phyloP scores from a whole-genome alignment of 2,797 vertebrate species.

The Chlorospingus semifuscus region DNA sequence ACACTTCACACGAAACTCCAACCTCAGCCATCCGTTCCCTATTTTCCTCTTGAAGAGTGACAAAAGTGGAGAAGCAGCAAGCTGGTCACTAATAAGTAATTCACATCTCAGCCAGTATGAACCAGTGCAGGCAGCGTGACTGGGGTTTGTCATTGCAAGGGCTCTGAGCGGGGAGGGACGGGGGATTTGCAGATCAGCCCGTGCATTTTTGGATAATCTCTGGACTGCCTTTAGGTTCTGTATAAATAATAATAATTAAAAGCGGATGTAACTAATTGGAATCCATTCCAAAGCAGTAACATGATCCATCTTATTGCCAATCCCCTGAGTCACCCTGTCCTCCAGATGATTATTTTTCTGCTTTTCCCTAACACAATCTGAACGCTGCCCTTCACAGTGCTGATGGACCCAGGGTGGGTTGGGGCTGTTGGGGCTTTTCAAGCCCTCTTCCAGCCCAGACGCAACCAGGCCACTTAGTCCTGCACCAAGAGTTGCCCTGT shows the following conservation, averaged over 20 bases:
- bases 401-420: accelerated
- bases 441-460: neutral
- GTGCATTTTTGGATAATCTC: neutral
- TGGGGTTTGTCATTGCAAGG: neutral
- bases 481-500: neutral
- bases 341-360: conserved; percentile 2
- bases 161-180: accelerated
- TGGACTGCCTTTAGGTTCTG: conserved; percentile 14
- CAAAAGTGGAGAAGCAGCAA: neutral
- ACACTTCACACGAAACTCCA: neutral
- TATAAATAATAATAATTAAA: conserved; percentile 36
- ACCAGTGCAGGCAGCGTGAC: neutral
- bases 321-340: neutral
- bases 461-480: neutral
- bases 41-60: neutral
- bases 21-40: neutral
- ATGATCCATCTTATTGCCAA: conserved; percentile 13
- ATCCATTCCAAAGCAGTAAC: neutral
- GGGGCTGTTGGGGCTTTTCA: neutral
- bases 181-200: neutral
- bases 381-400: neutral
- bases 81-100: neutral
- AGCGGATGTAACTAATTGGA: conserved; percentile 42
- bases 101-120: neutral
- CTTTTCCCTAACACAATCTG: neutral